Base-by-base conservation (phyloP, 1,140 invertebrate genomes). In the Drosophila arawakana region DNA sequence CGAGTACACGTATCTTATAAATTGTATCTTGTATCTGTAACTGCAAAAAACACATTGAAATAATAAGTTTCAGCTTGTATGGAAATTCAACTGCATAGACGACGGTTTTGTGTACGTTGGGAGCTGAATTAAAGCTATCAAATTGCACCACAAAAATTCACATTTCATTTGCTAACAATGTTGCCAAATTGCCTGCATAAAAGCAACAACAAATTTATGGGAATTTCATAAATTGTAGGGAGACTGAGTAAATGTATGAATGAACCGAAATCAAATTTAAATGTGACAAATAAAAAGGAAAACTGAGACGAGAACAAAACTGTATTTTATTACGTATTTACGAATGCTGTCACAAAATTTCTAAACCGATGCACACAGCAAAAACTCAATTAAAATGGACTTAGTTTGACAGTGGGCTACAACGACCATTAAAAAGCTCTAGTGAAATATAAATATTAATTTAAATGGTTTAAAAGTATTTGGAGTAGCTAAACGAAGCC, bases 311-410 rank as follows among this genome's bases (percentile, higher is more conserved):
- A 30, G 25, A 3, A 30, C 25, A 75, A 78, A 77, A 74, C 66
- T 68, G 66, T 50, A 88, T 88, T 83, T 78, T 83, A 82, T 88
- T 80, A 88, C 70, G 60, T 34, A 60, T 62, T n/a, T 49, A 65
- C 54, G 15, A 46, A 65, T 35, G 21, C 44, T 74, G 77, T 74
- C 80, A 80, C 73, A 75, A 83, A 79, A 79, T 78, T 75, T 47
- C 46, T 15, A 58, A 68, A 68, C 13, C 37, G 47, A 11, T 66
- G 74, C 34, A 66, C 65, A 73, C 66, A 72, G 65, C 69, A 83
- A 86, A 88, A 88, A 88, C 84, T 88, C 84, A 88, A 88, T 86
- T 86, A 86, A 86, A 86, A 83, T 70, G 76, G 80, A 83, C 84
- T 89, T 89, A 70, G 83, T 81, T 81, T 62, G 66, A 30, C 25